phyloP scores from a whole-genome alignment of 2,888 invertebrate species.

The Meganola albula region DNA sequence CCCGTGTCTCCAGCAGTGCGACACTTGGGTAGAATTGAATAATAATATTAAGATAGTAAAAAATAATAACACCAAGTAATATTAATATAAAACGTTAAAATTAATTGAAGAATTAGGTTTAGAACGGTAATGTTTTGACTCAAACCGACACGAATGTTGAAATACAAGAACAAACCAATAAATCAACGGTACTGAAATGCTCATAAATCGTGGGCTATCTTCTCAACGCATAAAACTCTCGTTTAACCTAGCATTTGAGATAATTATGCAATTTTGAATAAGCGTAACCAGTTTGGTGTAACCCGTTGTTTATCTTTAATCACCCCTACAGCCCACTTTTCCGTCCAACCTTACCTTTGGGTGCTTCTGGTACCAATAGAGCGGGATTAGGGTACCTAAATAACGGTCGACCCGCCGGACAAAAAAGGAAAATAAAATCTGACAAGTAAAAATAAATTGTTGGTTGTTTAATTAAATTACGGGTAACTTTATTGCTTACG shows the following conservation, averaged over 20 bases:
- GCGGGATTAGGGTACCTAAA: conserved; percentile 62
- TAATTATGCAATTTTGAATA: conserved; percentile 70
- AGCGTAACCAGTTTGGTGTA: conserved; percentile 45
- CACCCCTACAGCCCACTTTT: conserved; percentile 67
- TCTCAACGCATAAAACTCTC: conserved; percentile 42
- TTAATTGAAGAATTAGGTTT: too few relatives aligned
- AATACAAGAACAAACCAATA: conserved; percentile 11
- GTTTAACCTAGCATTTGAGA: conserved; percentile 55
- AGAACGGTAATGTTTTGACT: too few relatives aligned
- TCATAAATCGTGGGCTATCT: conserved; percentile 41
- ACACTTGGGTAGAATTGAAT: too few relatives aligned
- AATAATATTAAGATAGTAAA: too few relatives aligned
- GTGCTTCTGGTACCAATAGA: conserved; percentile 40
- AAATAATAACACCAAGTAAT: too few relatives aligned
- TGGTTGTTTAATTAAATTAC: conserved; percentile 32
- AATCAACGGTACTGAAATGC: conserved; percentile 8
- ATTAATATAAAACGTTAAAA: too few relatives aligned
- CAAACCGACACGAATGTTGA: too few relatives aligned
- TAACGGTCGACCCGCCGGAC: conserved; percentile 43
- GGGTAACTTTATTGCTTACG: conserved; percentile 25
- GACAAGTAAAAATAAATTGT: conserved; percentile 32
- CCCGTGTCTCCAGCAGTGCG: too few relatives aligned
- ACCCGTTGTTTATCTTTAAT: conserved; percentile 73
- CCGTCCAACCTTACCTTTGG: conserved; percentile 59
- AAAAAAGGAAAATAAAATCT: conserved; percentile 30